Base-by-base conservation (phyloP, 2,113 vertebrate genomes). In the Myotis brandtii region DNA sequence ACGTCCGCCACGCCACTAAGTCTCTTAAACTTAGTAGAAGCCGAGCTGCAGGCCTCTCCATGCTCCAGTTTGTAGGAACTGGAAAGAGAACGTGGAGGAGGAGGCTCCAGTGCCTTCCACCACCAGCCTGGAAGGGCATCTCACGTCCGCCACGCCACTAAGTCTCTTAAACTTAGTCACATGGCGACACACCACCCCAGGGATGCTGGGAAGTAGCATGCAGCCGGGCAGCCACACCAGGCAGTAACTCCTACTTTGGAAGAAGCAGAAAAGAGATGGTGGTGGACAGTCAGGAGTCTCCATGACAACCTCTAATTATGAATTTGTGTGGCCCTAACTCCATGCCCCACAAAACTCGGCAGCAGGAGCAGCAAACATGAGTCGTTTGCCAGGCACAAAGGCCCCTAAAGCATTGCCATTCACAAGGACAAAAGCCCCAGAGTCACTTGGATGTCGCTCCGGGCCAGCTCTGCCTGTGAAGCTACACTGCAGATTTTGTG, bases 381-480 rank as follows among this genome's bases (percentile, higher is more conserved):
- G 62, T 54, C 34, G 0, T 37, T 27, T 34, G 7, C 30, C 0
- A 27, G 79, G 84, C 9, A 5, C 23, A 2, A 18, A 79, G 93
- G 73, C 64, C 46, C 62, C 46, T 13, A 9, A 37, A 23, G 9
- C 62, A 69, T 12, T 21, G 27, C 70, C 72, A 14, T 59, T 75
- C 64, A 3, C 0, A 0, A 3, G 27, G 32, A 52, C 11, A 32
- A 73, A 70, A 59, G 6, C 5, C 66, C 46, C 9, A 9, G 43
- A 13, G 6, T 62, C 64, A 10, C 18, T 2, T 25, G 13, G 30
- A 16, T 13, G 9, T 20, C 0, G 0, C 66, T 76, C 34, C 40
- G 32, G 37, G 7, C 0, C 4, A 69, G 70, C 48, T 85, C 18
- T 37, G 11, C 25, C 2, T 46, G 2, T 43, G 62, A 76, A 89